Evolutionary conservation across 2,797 vertebrate species (phyloP).

Genomic region (Urocyon cinereoargenteus): DNA sequence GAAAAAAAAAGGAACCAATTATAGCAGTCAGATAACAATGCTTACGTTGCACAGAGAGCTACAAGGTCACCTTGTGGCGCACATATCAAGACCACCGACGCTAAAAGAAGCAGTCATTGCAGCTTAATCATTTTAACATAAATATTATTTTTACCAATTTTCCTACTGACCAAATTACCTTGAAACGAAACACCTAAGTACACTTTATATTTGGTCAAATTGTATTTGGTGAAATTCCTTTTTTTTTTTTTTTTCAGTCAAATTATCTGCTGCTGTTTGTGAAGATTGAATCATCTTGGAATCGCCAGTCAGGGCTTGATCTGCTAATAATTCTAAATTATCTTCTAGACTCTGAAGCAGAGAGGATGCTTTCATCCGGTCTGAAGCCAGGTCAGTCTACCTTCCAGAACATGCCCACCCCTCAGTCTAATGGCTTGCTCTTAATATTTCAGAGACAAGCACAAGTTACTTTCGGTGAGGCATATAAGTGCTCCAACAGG

Average conservation of each 20-base stretch:
- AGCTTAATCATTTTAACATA: neutral
- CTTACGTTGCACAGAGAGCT: neutral
- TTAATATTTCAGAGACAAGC: neutral
- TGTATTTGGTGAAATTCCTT: conserved; percentile 33
- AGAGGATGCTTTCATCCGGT: neutral
- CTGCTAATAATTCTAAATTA: neutral
- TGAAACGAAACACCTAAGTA: conserved; percentile 18
- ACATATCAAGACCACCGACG: neutral
- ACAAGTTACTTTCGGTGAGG: neutral
- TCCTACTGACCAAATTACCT: neutral
- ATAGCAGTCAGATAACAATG: neutral
- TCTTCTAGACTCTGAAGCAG: neutral
- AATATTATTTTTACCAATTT: conserved; percentile 17
- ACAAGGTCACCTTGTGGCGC: neutral
- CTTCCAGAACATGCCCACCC: neutral
- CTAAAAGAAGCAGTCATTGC: neutral
- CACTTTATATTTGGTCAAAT: conserved; percentile 10
- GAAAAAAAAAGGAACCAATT: neutral
- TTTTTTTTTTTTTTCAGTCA: conserved; percentile 36
- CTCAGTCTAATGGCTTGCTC: neutral
- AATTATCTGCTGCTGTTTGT: conserved; percentile 33
- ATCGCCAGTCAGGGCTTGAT: neutral
- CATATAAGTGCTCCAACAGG: neutral
- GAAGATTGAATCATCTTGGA: neutral
- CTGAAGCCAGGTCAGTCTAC: neutral